A percentile compares a stretch with the other conserved stretches of the same genome.
Conservation (phyloP, 2,888 invertebrate genomes). For the Chloromyia formosa region DNA sequence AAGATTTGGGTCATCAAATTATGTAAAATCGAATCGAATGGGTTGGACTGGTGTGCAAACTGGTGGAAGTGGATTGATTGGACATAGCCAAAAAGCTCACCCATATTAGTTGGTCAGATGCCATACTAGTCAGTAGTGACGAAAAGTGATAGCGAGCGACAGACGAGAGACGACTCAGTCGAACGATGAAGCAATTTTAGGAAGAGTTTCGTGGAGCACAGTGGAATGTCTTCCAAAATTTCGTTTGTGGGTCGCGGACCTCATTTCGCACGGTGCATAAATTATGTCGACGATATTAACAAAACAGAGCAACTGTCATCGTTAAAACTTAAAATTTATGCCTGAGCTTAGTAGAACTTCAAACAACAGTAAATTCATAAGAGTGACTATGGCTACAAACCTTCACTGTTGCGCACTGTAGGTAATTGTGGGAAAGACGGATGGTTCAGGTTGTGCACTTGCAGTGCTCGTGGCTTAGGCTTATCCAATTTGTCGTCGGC, state of each 20-base stretch:
- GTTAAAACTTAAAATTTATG: slow-evolving; percentile 16
- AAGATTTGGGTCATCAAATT: slow-evolving; percentile 26
- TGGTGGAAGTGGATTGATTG: background rate
- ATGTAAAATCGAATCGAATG: slow-evolving; percentile 1
- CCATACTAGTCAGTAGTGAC: too few species aligned
- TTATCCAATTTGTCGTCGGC: slow-evolving; percentile 29
- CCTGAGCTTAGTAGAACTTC: background rate
- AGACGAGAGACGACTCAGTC: too few species aligned
- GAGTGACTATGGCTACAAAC: slow-evolving; percentile 11
- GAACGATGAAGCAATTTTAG: background rate
- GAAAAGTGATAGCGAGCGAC: too few species aligned
- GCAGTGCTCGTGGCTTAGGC: background rate
- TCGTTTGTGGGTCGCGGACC: slow-evolving; percentile 32
- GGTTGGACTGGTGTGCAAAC: background rate
- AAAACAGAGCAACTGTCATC: too few species aligned
- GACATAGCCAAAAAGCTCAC: background rate
- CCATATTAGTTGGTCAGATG: too few species aligned
- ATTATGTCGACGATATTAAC: background rate
- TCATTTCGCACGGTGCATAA: slow-evolving; percentile 16
- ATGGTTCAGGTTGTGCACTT: background rate
- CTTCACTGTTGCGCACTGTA: background rate
- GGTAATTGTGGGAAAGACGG: slow-evolving; percentile 1
- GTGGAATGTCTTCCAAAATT: slow-evolving; percentile 30
- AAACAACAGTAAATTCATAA: slow-evolving; percentile 1
- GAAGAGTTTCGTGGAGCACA: background rate